Conservation (phyloP, 2,888 invertebrate genomes). For the Nemotelus pantherinus region DNA sequence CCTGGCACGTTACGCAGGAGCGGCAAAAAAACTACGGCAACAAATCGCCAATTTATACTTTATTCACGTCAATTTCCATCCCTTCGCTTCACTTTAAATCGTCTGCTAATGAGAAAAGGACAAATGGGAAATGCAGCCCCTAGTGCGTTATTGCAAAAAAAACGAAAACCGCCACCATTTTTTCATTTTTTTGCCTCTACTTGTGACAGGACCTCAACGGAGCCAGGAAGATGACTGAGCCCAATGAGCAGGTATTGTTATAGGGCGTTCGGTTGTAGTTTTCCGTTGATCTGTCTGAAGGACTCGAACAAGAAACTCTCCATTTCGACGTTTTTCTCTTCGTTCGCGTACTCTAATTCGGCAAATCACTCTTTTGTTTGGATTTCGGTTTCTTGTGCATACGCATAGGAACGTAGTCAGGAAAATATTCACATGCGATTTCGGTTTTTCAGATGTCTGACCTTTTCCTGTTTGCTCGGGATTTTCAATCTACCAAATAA, state of each 20-base stretch:
- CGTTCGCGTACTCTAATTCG: not conserved
- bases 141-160: not conserved
- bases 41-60: too few species aligned
- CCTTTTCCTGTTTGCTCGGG: conserved; percentile 36
- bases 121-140: conserved; percentile 41
- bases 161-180: not conserved
- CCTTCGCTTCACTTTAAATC: conserved; percentile 34
- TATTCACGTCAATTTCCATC: not conserved
- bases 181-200: not conserved
- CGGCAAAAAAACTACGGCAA: too few species aligned
- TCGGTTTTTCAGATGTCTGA: conserved; percentile 22
- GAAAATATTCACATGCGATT: conserved; percentile 8
- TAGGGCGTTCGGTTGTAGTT: conserved; percentile 28
- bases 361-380: conserved; percentile 1
- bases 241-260: conserved; percentile 21
- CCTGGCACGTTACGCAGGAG: too few species aligned
- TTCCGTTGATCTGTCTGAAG: conserved; percentile 43
- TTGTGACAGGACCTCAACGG: not conserved
- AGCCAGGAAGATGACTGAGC: not conserved
- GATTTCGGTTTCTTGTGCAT: not conserved
- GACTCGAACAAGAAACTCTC: conserved; percentile 17
- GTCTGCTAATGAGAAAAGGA: conserved; percentile 36
- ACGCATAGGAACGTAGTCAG: not conserved
- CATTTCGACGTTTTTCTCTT: not conserved
- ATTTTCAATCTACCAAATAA: conserved; percentile 4